Conservation (phyloP, 2,888 invertebrate genomes). For the Chrysopilus asiliformis region DNA sequence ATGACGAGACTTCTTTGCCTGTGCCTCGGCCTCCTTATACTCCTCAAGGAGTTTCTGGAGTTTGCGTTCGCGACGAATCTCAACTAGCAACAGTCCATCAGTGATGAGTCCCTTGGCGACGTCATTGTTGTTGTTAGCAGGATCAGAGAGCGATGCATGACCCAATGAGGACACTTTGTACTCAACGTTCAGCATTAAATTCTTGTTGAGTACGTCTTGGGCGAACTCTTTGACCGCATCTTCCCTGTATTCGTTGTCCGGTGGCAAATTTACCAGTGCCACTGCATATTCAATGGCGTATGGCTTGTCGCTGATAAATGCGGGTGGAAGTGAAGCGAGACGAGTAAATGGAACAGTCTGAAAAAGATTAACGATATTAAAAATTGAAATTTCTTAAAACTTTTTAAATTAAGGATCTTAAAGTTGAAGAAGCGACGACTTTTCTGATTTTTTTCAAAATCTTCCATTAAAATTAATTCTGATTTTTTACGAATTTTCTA, state of each 20-base stretch:
- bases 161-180: constrained; percentile 39
- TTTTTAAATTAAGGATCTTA: no score
- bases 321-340: constrained; percentile 71
- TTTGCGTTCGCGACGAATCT: constrained; percentile 65
- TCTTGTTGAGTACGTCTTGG: constrained; percentile 53
- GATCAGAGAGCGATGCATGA: constrained; percentile 32
- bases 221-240: constrained; percentile 58
- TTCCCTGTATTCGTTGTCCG: constrained; percentile 72
- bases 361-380: no score
- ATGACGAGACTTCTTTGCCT: constrained; percentile 71
- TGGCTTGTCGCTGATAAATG: constrained; percentile 57
- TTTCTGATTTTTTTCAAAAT: no score
- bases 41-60: constrained; percentile 64
- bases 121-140: constrained; percentile 27
- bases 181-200: constrained; percentile 73
- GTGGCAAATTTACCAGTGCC: constrained; percentile 71
- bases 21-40: constrained; percentile 74
- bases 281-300: constrained; percentile 79
- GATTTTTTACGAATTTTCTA: no score
- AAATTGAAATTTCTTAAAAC: no score
- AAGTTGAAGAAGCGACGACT: no score
- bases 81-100: constrained; percentile 75
- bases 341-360: constrained; percentile 50
- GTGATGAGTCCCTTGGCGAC: constrained; percentile 65
- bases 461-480: no score